A percentile compares a stretch with the other conserved stretches of the same genome.
Evolutionary conservation across 2,113 vertebrate species (phyloP).

Genomic region (Trinectes maculatus): DNA sequence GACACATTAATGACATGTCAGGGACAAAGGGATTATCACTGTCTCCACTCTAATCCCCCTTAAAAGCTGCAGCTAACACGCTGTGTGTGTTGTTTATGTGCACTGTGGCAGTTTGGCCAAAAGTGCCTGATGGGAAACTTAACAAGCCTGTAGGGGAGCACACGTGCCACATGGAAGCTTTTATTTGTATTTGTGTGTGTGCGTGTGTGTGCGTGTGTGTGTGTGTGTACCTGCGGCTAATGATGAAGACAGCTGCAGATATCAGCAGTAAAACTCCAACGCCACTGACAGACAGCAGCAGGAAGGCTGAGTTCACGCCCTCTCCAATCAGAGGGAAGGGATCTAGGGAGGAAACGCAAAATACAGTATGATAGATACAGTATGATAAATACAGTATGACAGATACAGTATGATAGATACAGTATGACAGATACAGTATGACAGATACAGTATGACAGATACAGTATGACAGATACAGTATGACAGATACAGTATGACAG

Average conservation of each 20-base stretch:
- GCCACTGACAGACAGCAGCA: conserved; percentile 93
- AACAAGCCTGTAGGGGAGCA: conserved; percentile 36
- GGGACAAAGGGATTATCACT: conserved; percentile 82
- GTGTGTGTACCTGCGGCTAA: conserved; percentile 91
- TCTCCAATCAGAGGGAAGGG: conserved; percentile 96
- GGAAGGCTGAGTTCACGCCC: conserved; percentile 93
- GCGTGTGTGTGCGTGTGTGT: conserved; percentile 19
- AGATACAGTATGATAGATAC: too few species aligned
- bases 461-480: too few species aligned
- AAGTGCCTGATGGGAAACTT: conserved; percentile 44
- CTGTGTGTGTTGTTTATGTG: conserved; percentile 33
- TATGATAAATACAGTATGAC: too few species aligned
- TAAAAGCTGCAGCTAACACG: conserved; percentile 72
- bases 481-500: too few species aligned
- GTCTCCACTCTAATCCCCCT: conserved; percentile 79
- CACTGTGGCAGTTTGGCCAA: conserved; percentile 22
- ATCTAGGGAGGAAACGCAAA: conserved; percentile 76
- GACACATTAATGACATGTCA: conserved; percentile 76
- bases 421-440: too few species aligned
- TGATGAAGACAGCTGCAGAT: conserved; percentile 94
- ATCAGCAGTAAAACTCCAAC: conserved; percentile 94
- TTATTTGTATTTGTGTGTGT: conserved; percentile 31
- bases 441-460: too few species aligned
- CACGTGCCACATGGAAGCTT: conserved; percentile 12
- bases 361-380: too few species aligned